phyloP scores from a whole-genome alignment of 2,113 vertebrate genomes.

The Entelurus aequoreus region DNA sequence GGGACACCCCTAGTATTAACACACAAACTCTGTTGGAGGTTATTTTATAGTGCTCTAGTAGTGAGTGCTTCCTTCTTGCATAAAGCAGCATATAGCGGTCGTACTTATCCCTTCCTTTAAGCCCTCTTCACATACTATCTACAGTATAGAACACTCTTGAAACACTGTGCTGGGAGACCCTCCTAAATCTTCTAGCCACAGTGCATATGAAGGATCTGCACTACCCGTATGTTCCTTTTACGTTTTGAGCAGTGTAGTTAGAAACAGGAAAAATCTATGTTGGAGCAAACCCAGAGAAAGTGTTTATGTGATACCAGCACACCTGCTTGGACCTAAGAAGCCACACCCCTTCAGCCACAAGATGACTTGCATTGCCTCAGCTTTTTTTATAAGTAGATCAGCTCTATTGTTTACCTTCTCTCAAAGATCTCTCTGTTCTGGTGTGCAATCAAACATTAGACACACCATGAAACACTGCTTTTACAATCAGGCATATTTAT shows the following conservation, averaged over 20 bases:
- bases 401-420: constrained; percentile 31
- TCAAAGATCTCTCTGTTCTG: constrained; percentile 19
- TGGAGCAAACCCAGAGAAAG: constrained; percentile 28
- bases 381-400: constrained; percentile 41
- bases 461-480: not conserved
- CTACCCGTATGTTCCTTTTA: not conserved
- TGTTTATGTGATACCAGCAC: constrained; percentile 39
- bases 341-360: constrained; percentile 41
- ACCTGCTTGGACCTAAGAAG: constrained; percentile 28
- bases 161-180: not conserved
- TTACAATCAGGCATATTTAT: not conserved
- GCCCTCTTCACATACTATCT: not conserved
- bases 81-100: too few species aligned
- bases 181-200: not conserved
- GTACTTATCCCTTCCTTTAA: too few species aligned
- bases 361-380: constrained; percentile 44
- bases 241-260: not conserved
- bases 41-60: too few species aligned
- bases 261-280: too few species aligned
- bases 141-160: not conserved
- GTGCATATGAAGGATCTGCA: not conserved
- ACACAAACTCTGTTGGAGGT: not conserved
- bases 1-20: too few species aligned
- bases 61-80: too few species aligned
- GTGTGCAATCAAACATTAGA: not conserved